A percentile compares a stretch with the other conserved stretches of the same genome.
These are phyloP conservation scores for Pseudoatta argentina DNA, from an alignment of 1,140 invertebrate genomes.

Conservation along the genomic window DNA sequence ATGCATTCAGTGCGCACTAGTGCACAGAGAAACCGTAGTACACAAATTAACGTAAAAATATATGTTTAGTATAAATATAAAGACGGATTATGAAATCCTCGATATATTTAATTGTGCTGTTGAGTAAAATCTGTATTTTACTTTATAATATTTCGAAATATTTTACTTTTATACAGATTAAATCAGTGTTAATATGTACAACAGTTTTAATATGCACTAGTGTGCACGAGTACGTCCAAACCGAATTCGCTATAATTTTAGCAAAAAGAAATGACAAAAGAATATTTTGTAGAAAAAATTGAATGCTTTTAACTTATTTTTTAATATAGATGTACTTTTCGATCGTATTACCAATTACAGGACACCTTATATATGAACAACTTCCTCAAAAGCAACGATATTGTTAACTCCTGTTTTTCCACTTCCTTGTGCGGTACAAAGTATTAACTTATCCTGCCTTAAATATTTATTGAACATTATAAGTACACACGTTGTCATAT, in stretches of 20 bases:
- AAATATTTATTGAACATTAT: slow-evolving; percentile 67
- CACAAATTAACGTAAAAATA: too few relatives aligned
- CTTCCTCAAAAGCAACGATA: slow-evolving; percentile 41
- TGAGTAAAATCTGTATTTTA: too few relatives aligned
- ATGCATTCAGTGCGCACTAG: too few relatives aligned
- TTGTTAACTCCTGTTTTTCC: slow-evolving; percentile 10
- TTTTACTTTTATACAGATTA: too few relatives aligned
- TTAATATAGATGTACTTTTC: slow-evolving; percentile 5
- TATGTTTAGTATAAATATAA: too few relatives aligned
- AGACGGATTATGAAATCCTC: too few relatives aligned
- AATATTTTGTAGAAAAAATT: not conserved
- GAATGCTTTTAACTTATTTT: not conserved
- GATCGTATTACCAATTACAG: not conserved
- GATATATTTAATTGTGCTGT: too few relatives aligned
- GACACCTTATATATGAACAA: slow-evolving; percentile 40
- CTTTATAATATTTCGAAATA: too few relatives aligned
- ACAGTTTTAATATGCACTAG: too few relatives aligned
- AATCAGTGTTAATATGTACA: too few relatives aligned
- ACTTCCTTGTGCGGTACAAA: slow-evolving; percentile 63
- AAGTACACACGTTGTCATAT: slow-evolving; percentile 70
- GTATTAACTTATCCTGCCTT: slow-evolving; percentile 42
- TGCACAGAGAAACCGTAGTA: too few relatives aligned
- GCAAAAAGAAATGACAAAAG: slow-evolving; percentile 1
- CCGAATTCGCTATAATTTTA: not conserved
- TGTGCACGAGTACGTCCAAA: too few relatives aligned